Evolutionary conservation across 2,797 vertebrate species (phyloP), one percentile per base, ranked within the genome.

Genomic region (Tarsius wallacei): DNA sequence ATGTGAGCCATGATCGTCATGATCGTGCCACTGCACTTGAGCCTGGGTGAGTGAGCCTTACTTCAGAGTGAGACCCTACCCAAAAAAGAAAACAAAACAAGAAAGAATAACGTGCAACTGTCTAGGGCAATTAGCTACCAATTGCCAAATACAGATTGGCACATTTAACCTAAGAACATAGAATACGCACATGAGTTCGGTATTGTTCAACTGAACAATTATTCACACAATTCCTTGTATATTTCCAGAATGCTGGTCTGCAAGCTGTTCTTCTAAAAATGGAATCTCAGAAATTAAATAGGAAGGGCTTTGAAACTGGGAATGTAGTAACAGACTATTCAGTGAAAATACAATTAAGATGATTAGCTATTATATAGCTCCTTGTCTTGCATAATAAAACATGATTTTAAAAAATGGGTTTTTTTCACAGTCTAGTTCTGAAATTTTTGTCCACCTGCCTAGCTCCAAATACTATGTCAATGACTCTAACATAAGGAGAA

Each of bases 241-340:
- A 91, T 51, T 83, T 94, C 97, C 26, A 93, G 68, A 93, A 91
- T 87, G 71, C 53, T 94, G 55, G 70, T 83, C 64, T 96, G 51
- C 2, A 73, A 78, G 33, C 70, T 84, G 51, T 19, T 93, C 64
- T 77, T n/a, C 31, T 53, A 33, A 26, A 42, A 96, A 66, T 31
- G n/a, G 13, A 51, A 96, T 61, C 49, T 88, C 96, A 85, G 24
- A 95, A 57, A 8, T 80, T 22, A 49, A 91, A 49, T 70, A 95
- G 74, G 96, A 91, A 47, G 4, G 10, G 5, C 26, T 77, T 57
- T 26, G 59, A 97, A 97, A 86, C 4, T 73, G 33, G 6, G 15
- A 94, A 66, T 64, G 28, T 94, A 61, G 19, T 26, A 84, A 82
- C 47, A 63, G 28, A 42, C 24, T 51, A 55, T 31, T 89, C 68